Conservation (phyloP, 2,888 invertebrate genomes). For the Drosophila monieri region DNA sequence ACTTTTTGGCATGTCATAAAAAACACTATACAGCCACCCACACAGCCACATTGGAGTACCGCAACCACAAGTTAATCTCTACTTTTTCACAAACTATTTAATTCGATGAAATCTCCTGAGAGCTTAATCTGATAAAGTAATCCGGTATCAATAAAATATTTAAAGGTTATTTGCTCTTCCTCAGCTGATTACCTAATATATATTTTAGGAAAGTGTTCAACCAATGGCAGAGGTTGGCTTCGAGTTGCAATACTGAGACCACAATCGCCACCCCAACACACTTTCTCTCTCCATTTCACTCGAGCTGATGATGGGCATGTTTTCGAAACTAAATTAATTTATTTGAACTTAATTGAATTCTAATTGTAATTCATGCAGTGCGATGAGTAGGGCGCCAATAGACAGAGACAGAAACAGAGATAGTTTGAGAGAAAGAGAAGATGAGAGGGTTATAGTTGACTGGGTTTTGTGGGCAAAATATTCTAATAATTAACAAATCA, state of each 20-base stretch:
- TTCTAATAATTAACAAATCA: conserved; percentile 68
- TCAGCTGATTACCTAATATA: background rate
- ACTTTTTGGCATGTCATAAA: conserved; percentile 76
- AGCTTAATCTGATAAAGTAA: background rate
- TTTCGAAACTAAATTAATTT: conserved; percentile 64
- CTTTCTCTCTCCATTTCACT: conserved; percentile 31
- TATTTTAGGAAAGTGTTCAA: background rate
- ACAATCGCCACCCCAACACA: conserved; percentile 3
- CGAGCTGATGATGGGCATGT: conserved; percentile 26
- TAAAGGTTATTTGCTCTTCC: background rate
- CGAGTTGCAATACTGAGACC: background rate
- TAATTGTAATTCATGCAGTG: conserved; percentile 54
- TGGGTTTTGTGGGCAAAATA: conserved; percentile 42
- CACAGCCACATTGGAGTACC: conserved; percentile 4
- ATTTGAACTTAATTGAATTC: conserved; percentile 65
- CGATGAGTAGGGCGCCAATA: background rate
- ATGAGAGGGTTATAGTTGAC: conserved; percentile 29
- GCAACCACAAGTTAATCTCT: conserved; percentile 2
- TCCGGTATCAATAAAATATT: background rate
- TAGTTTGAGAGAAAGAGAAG: conserved; percentile 7
- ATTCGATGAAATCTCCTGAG: background rate
- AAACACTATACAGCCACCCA: conserved; percentile 53
- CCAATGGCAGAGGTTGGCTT: background rate
- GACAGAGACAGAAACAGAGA: background rate
- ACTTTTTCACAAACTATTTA: conserved; percentile 1